A percentile compares a stretch with the other conserved stretches of the same genome.
phyloP scores from a whole-genome alignment of 2,797 vertebrate genomes.

The Saguinus oedipus region DNA sequence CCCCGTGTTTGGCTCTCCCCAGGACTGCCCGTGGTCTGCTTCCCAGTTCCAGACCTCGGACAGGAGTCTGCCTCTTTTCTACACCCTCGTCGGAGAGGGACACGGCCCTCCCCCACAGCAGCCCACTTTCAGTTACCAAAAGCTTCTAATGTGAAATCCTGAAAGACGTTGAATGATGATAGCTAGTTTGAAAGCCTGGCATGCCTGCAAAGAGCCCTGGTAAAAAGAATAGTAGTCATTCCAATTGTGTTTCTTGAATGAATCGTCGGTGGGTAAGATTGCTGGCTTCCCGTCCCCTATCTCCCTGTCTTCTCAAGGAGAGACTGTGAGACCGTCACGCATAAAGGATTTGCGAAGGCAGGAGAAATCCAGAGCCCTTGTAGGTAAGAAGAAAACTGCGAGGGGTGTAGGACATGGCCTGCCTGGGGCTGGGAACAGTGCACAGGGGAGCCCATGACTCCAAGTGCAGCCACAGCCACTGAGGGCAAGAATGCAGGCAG shows the following conservation, averaged over 20 bases:
- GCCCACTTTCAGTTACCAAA: background rate
- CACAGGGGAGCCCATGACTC: background rate
- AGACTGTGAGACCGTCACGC: background rate
- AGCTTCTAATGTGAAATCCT: background rate
- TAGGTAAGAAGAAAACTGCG: background rate
- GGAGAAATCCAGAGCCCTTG: background rate
- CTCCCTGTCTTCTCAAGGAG: background rate
- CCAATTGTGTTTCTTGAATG: background rate
- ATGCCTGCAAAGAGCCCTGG: background rate
- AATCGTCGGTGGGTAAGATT: background rate
- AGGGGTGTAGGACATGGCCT: background rate
- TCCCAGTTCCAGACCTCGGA: background rate
- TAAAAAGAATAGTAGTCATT: background rate
- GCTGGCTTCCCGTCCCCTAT: background rate
- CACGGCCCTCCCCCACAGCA: background rate
- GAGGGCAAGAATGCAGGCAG: background rate
- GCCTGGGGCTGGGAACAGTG: background rate
- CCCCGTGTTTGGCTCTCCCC: background rate
- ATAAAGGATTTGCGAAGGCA: background rate
- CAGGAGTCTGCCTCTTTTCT: background rate
- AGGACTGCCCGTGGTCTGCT: background rate
- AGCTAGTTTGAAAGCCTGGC: background rate
- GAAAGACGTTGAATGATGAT: background rate
- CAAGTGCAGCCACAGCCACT: accelerated
- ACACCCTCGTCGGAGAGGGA: background rate